A percentile compares a stretch with the other conserved stretches of the same genome.
Evolutionary conservation across 2,113 vertebrate species (phyloP).

Genomic region (Pluvialis apricaria): DNA sequence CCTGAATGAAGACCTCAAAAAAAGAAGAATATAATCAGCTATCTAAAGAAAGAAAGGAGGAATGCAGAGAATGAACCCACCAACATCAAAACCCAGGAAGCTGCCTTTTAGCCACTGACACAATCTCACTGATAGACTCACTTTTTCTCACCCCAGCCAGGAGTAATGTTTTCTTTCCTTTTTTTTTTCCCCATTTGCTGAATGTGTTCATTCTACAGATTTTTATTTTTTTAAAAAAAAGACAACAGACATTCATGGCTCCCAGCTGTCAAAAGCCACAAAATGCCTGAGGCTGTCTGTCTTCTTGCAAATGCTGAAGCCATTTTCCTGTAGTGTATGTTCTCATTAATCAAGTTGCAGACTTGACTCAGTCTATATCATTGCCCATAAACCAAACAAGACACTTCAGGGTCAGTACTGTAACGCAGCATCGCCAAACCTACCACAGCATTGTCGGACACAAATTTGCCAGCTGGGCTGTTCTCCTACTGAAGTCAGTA

Average conservation of each 20-base stretch:
- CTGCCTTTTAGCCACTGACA: slow-evolving; percentile 54
- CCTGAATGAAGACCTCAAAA: neutral
- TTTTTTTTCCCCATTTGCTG: slow-evolving; percentile 3
- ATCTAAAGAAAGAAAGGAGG: neutral
- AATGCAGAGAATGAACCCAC: slow-evolving; percentile 23
- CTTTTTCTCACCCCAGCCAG: slow-evolving; percentile 61
- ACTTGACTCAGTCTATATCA: neutral
- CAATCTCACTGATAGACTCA: slow-evolving; percentile 43
- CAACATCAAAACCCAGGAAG: slow-evolving; percentile 49
- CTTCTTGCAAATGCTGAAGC: slow-evolving; percentile 35
- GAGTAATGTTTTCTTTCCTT: slow-evolving; percentile 28
- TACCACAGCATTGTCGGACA: accelerated
- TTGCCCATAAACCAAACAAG: neutral
- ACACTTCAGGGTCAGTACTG: neutral
- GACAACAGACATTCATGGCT: slow-evolving; percentile 43
- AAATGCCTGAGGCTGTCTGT: slow-evolving; percentile 58
- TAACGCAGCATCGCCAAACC: neutral
- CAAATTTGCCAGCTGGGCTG: neutral
- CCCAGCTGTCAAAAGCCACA: slow-evolving; percentile 59
- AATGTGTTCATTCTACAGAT: slow-evolving; percentile 6
- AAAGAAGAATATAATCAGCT: neutral
- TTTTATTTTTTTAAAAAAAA: neutral
- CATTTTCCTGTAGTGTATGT: slow-evolving; percentile 9
- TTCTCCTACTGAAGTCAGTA: neutral
- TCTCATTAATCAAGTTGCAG: slow-evolving; percentile 51